Evolutionary conservation across 37 sponge, comb jelly and placozoan genomes (phyloP), one percentile per base, ranked within the genome.

Genomic region (Beroe ovata): DNA sequence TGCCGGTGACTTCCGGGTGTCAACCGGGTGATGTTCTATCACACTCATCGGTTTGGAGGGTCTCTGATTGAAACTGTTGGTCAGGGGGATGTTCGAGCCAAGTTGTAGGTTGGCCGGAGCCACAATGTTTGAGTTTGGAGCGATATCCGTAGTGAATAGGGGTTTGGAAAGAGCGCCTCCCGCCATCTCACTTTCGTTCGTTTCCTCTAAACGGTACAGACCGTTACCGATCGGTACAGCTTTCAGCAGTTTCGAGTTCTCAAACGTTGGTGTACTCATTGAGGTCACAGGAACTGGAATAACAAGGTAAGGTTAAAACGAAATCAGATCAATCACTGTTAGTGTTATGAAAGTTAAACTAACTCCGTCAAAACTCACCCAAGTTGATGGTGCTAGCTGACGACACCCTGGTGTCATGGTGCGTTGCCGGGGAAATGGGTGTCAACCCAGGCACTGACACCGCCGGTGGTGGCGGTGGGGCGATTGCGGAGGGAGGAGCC

Each of bases 161-260:
- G 84, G 84, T 40, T 77, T 77, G 54, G 84, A 77, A 54, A 77
- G 84, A 2, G 54, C 54, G 2, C 84, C 84, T 3, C 38, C 84
- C 26, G 39, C 54, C 42, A 77, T 42, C 84, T 77, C 84, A 8
- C 23, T 21, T 29, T 77, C 84, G 47, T 42, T 39, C 21, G 84
- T 54, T 25, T 77, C 84, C 22, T 77, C 84, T 25, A 77, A 54
- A 11, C 84, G 84, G 84, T 77, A 77, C 2, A 77, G 54, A 40
- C 84, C 84, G 47, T 77, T 77, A 77, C 84, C 84, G 21, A 77
- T 77, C 3, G 84, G 84, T 11, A 77, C 84, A 6, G 84, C 84
- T 77, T 77, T 77, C 26, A 77, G 84, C 11, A 77, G 38, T 29
- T 77, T 77, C 16, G 84, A 42, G 84, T 77, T 77, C 84, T 77